These are phyloP conservation scores for Diabrotica balteata DNA, from an alignment of 2,888 invertebrate genomes.

Conservation along the genomic window DNA sequence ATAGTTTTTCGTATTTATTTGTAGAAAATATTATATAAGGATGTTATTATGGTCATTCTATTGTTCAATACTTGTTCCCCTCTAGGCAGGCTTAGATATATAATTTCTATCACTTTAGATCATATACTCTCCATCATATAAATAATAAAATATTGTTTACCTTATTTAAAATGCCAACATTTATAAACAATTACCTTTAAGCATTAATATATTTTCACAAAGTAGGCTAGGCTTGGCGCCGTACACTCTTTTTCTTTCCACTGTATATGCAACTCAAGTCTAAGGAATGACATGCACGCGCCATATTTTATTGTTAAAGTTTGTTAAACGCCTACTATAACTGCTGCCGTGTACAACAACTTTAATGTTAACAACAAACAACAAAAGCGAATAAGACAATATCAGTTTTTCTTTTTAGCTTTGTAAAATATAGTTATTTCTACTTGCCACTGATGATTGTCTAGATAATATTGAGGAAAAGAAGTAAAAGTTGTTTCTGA, in stretches of 20 bases:
- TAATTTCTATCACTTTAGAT: too few relatives aligned
- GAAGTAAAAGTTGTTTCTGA: too few relatives aligned
- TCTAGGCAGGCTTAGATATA: too few relatives aligned
- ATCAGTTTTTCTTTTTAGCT: not conserved
- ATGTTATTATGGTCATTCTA: too few relatives aligned
- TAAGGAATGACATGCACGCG: slow-evolving; percentile 17
- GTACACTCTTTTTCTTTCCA: slow-evolving; percentile 4
- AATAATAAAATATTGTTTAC: too few relatives aligned
- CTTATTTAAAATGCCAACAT: too few relatives aligned
- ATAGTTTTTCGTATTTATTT: too few relatives aligned
- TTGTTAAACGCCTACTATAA: slow-evolving; percentile 28
- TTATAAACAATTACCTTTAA: too few relatives aligned
- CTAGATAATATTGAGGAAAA: not conserved
- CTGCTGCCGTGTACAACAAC: slow-evolving; percentile 24
- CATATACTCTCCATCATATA: too few relatives aligned
- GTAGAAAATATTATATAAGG: too few relatives aligned
- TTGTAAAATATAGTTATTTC: slow-evolving; percentile 1
- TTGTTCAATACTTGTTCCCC: too few relatives aligned
- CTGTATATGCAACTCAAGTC: slow-evolving; percentile 1
- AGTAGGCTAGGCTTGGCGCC: slow-evolving; percentile 16
- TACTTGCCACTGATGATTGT: not conserved
- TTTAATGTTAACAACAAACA: slow-evolving; percentile 11
- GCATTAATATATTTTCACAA: slow-evolving; percentile 9
- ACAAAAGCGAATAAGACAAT: slow-evolving; percentile 8
- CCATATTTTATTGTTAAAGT: slow-evolving; percentile 27